Evolutionary conservation across 1,140 invertebrate species (phyloP), one percentile per base, ranked within the genome.

Genomic region (Halesus radiatus): DNA sequence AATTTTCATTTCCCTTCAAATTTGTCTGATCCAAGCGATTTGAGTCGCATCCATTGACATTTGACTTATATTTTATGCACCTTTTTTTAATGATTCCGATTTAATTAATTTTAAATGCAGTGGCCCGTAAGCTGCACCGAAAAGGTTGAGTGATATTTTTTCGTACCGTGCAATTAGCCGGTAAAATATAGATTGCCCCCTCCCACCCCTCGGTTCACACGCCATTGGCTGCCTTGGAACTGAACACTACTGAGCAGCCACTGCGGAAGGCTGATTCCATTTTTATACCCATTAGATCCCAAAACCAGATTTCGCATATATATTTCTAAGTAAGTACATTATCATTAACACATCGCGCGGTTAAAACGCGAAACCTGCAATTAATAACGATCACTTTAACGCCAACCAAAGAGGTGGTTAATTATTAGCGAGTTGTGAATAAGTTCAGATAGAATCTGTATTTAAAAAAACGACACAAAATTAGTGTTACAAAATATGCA

Each of bases 221-320:
- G 74, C 58, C 56, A 76, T 62, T 62, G 74, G 56, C 45, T 62
- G 45, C 74, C 74, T 76, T 76, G 74, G 74, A 18, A 76, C 26
- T 60, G 26, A 58, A 22, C 32, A 58, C 29, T 56, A 76, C 26
- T 60, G 26, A 58, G 50, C 32, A 58, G 54, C 74, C 54, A 45
- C 22, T 76, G 54, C 54, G 32, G 60, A 74, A 74, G 20, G 53
- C 23, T 20, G 22, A 76, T 76, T 76, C 75, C 75, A 76, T 64
- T 76, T 76, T 76, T 64, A 76, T 18, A 62, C 58, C 58, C 58
- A 26, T 75, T 58, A 76, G 75, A 64, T 76, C 26, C 45, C 64
- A 1, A 45, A 64, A 18, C 75, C 29, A 62, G 75, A 76, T 76
- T 76, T 29, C 5, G 58, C 45, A 45, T 13, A 45, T 45, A 45